Evolutionary conservation across 2,888 invertebrate species (phyloP), one percentile per base, ranked within the genome.

Genomic region (Hedychridium roseum): DNA sequence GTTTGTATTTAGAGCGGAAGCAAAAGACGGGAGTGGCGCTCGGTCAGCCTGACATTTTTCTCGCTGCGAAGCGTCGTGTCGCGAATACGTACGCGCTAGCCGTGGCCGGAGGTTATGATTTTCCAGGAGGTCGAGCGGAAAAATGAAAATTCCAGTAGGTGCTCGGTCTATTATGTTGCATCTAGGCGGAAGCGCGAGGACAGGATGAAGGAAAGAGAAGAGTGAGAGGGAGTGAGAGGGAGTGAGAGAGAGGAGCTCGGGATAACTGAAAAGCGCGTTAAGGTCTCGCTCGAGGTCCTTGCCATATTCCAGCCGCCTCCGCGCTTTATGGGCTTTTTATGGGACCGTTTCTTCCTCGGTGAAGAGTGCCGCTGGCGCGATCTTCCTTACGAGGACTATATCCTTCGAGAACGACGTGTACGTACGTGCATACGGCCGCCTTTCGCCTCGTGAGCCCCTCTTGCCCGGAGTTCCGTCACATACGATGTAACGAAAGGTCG

Each of bases 91-190:
- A 38, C 21, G 17, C 30, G 41, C 36, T 15, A 26, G 43, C 44
- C 35, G 6, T 15, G 45, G 54, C 21, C 36, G 35, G 43, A 39
- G 57, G 61, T 64, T 66, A 68, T 69, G 69, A 70, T 73, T 69
- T 66, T 69, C 67, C 64, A 49, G 53, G 60, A 68, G 69, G 66
- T 68, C 68, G 64, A 72, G 66, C 67, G 68, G 73, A 73, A 72
- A 69, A 70, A 74, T 71, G 73, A 69, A 71, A 73, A 73, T 73
- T 73, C 68, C 60, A 57, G 59, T 54, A 58, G 59, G 54, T 56
- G 57, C 62, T 57, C 44, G 64, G 57, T 63, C 68, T 65, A 66
- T 67, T 69, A 66, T 68, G 62, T 64, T 56, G 45, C 54, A 49
- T 52, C 43, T 44, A 55, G 44, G 48, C 45, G 50, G 37, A 54